These are phyloP conservation scores for Sinodicranocentrus sp. DNA, from an alignment of 2,888 invertebrate species.

Conservation along the genomic window DNA sequence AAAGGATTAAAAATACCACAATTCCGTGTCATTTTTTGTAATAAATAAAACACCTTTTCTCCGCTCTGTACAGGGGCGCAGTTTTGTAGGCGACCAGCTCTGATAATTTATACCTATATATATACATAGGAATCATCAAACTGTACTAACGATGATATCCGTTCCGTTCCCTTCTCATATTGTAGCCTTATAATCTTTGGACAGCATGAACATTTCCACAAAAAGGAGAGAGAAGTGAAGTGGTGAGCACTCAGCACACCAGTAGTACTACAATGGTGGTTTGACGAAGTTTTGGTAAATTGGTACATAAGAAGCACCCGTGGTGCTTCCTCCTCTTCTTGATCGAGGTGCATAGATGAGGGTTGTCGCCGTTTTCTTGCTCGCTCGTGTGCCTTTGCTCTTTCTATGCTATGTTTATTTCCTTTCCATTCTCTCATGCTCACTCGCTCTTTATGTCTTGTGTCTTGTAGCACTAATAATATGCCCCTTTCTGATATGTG, in stretches of 20 bases:
- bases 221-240: slow-evolving; percentile 5
- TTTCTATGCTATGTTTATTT: slow-evolving; percentile 25
- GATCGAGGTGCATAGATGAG: slow-evolving; percentile 43
- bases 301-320: slow-evolving; percentile 42
- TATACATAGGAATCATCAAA: slow-evolving; percentile 23
- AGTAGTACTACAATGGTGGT: slow-evolving; percentile 24
- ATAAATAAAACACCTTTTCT: not conserved
- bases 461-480: slow-evolving; percentile 31
- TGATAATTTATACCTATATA: not conserved
- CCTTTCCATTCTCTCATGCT: slow-evolving; percentile 31
- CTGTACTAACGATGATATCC: slow-evolving; percentile 26
- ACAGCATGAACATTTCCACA: slow-evolving; percentile 14
- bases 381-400: slow-evolving; percentile 26
- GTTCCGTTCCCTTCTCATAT: slow-evolving; percentile 36
- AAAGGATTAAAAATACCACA: too few relatives aligned
- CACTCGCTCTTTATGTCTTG: slow-evolving; percentile 15
- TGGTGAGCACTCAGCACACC: slow-evolving; percentile 20
- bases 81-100: slow-evolving; percentile 4
- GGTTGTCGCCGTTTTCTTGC: slow-evolving; percentile 39
- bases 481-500: slow-evolving; percentile 27
- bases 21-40: not conserved
- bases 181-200: slow-evolving; percentile 14
- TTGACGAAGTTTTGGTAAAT: slow-evolving; percentile 44
- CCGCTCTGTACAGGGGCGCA: too few relatives aligned
- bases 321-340: slow-evolving; percentile 35